These are phyloP conservation scores for Hystrix cristata DNA, from an alignment of 2,113 vertebrate genomes.

Conservation along the genomic window DNA sequence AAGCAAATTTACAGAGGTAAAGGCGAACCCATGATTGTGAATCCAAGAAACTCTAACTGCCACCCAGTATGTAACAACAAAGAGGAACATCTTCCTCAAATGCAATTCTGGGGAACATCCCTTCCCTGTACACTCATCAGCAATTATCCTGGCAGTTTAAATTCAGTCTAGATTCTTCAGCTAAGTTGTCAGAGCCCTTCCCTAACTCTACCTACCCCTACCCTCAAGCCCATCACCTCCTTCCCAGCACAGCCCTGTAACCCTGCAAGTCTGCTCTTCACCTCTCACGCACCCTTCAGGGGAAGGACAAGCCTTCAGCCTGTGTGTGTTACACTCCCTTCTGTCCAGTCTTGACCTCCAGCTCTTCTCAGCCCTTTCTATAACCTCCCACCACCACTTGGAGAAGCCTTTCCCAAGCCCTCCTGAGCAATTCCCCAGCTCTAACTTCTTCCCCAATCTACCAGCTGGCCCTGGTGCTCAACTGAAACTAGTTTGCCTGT, in stretches of 20 bases:
- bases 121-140: neutral
- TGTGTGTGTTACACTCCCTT: neutral
- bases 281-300: neutral
- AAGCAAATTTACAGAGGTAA: neutral
- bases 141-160: neutral
- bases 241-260: conserved; percentile 3
- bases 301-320: neutral
- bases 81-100: neutral
- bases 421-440: neutral
- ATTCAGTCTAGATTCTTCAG: neutral
- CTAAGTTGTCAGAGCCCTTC: neutral
- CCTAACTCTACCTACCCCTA: neutral
- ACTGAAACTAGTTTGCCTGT: conserved; percentile 16
- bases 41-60: neutral
- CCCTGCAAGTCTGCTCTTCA: neutral
- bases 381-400: neutral
- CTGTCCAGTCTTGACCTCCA: conserved; percentile 7
- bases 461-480: neutral
- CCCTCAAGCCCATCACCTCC: neutral
- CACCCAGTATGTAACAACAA: neutral
- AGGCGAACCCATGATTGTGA: neutral
- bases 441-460: neutral
- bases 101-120: neutral
- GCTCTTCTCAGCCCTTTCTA: neutral
- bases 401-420: neutral